These are phyloP conservation scores for Cichlasoma orientale DNA, from an alignment of 2,797 vertebrate genomes.

Conservation along the genomic window DNA sequence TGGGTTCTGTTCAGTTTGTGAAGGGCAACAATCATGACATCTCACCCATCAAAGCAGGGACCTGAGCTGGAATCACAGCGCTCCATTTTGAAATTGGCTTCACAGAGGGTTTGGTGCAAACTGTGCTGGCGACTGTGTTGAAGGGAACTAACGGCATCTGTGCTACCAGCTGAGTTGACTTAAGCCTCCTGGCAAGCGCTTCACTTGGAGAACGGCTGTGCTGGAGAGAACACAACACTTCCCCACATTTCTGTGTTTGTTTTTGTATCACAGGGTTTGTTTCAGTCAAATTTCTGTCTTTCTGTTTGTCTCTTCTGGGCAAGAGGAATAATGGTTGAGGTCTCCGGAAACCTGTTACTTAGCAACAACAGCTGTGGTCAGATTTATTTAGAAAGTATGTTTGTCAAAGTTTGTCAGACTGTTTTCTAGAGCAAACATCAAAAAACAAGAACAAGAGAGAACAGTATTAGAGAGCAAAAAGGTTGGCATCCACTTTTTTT, in stretches of 20 bases:
- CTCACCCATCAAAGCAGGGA: conserved; percentile 27
- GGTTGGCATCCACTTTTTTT: neutral
- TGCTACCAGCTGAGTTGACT: conserved; percentile 62
- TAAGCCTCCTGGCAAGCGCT: conserved; percentile 47
- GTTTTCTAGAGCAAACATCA: neutral
- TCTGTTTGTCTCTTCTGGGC: conserved; percentile 27
- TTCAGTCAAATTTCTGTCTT: conserved; percentile 52
- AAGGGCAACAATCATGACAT: neutral
- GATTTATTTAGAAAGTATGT: conserved; percentile 19
- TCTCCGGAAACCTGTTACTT: conserved; percentile 42
- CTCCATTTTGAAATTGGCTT: conserved; percentile 52
- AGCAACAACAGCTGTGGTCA: conserved; percentile 44
- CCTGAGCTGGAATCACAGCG: conserved; percentile 46
- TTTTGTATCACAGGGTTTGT: conserved; percentile 54
- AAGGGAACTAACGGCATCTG: conserved; percentile 49
- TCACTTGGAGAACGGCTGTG: conserved; percentile 38
- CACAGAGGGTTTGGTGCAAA: conserved; percentile 32
- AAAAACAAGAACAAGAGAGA: neutral
- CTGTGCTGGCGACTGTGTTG: conserved; percentile 2
- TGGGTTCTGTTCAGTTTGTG: conserved; percentile 2
- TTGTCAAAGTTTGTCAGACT: conserved; percentile 18
- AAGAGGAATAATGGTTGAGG: neutral
- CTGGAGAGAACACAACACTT: conserved; percentile 36
- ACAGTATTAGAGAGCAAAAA: neutral
- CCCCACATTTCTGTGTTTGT: conserved; percentile 46